These are phyloP conservation scores for Laodelphax striatellus DNA, from an alignment of 1,140 invertebrate species.

Conservation along the genomic window DNA sequence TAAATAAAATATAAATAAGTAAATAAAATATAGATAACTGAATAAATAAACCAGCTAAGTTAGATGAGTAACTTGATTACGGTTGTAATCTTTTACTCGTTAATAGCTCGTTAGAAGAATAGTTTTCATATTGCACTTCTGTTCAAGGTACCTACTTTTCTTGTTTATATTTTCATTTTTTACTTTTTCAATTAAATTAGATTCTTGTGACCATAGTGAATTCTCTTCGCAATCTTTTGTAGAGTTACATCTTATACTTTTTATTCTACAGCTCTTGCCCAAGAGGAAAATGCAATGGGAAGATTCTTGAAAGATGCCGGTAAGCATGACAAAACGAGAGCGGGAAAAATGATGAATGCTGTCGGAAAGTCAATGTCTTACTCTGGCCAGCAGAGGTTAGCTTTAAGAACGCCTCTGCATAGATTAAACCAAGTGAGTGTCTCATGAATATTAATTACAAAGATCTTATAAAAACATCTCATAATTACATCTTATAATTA, in stretches of 20 bases:
- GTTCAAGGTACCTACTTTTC: no score
- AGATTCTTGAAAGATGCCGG: slow-evolving; percentile 90
- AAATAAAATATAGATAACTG: no score
- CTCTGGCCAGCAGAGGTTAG: slow-evolving; percentile 87
- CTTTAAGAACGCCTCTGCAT: slow-evolving; percentile 72
- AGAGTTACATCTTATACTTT: not conserved
- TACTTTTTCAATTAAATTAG: no score
- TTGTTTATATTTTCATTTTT: not conserved
- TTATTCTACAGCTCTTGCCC: slow-evolving; percentile 55
- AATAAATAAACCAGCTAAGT: no score
- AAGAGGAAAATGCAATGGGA: slow-evolving; percentile 92
- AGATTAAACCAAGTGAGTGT: slow-evolving; percentile 62
- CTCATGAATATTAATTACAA: no score
- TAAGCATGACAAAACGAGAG: slow-evolving; percentile 77
- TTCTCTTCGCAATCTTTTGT: not conserved
- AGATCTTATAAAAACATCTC: no score
- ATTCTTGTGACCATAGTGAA: not conserved
- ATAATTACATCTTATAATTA: no score
- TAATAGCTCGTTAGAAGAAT: no score
- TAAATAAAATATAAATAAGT: no score
- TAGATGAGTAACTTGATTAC: no score
- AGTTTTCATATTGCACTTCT: no score
- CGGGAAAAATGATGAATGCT: slow-evolving; percentile 86
- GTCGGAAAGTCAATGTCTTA: slow-evolving; percentile 91
- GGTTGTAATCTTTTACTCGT: no score